phyloP scores from a whole-genome alignment of 2,888 invertebrate genomes.

The Coleophora flavipennella region DNA sequence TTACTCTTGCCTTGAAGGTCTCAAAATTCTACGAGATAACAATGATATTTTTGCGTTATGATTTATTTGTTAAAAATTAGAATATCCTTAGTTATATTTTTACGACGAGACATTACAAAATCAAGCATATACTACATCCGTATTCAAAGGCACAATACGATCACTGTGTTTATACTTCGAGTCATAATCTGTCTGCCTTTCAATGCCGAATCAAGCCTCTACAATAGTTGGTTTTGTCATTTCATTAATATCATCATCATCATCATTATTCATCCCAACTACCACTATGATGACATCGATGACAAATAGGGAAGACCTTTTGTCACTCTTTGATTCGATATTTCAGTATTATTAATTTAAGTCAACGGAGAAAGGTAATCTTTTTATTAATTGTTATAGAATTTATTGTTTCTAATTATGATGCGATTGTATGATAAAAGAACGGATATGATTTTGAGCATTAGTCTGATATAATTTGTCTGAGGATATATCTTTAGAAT shows the following conservation, averaged over 20 bases:
- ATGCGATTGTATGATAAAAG: too few species aligned
- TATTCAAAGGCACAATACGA: constrained; percentile 1
- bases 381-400: constrained; percentile 2
- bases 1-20: too few species aligned
- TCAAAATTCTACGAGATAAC: too few species aligned
- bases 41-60: too few species aligned
- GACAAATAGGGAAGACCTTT: constrained; percentile 1
- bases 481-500: too few species aligned
- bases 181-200: constrained; percentile 5
- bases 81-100: too few species aligned
- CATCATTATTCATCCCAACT: not conserved
- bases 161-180: constrained; percentile 4
- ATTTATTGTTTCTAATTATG: too few species aligned
- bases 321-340: constrained; percentile 1
- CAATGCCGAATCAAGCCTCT: constrained; percentile 1
- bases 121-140: constrained; percentile 18
- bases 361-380: constrained; percentile 1
- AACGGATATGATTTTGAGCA: too few species aligned
- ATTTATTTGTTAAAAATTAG: too few species aligned
- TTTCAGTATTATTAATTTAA: constrained; percentile 3
- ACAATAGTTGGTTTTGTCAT: constrained; percentile 4
- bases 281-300: not conserved
- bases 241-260: constrained; percentile 7
- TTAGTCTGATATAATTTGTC: too few species aligned
- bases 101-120: too few species aligned